Base-by-base conservation (phyloP, 2,797 vertebrate genomes). In the Remorina albescens region DNA sequence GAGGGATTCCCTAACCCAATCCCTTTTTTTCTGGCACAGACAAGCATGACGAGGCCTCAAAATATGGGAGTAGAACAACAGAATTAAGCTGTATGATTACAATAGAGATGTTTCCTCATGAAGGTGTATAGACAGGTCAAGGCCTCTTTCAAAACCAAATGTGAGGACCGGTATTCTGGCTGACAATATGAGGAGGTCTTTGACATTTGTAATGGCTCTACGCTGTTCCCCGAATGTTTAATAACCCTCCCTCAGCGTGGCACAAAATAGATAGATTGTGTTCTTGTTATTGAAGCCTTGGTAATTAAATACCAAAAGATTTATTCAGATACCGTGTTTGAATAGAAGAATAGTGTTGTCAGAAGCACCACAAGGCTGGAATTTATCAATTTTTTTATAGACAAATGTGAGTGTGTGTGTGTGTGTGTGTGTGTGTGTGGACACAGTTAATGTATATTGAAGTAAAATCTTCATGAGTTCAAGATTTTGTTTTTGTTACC, bases 201-300 rank as follows among this genome's bases (percentile, higher is more conserved):
- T 78, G 79, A 89, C 82, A 81, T 83, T 71, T 84, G 56, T 85
- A 81, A 87, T 81, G 76, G 82, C 88, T 82, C 69, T 80, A 72
- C 51, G 47, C 80, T 74, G 61, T 70, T 80, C 65, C 58, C 61
- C 74, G 76, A 88, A 82, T 87, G 55, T 80, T 76, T 78, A 85
- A 85, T 86, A 64, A 60, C 75, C 74, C 56, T 1, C 25, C 44
- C 46, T 60, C 64, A 50, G 58, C 67, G 54, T 69, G 74, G 77
- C 72, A 74, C 55, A 50, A 50, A 69, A 55, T 62, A 68, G 56
- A 81, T 57, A 60, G 65, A 77, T 80, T 36, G 51, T 8, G 2
- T 50, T 54, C 55, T 36, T 67, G 80, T 76, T 16, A 67, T 71
- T 61, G 55, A 79, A 65, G 49, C 28, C 49, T 25, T n/a, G 64